Base-by-base conservation (phyloP, 2,113 vertebrate species). In the Girardinichthys multiradiatus region DNA sequence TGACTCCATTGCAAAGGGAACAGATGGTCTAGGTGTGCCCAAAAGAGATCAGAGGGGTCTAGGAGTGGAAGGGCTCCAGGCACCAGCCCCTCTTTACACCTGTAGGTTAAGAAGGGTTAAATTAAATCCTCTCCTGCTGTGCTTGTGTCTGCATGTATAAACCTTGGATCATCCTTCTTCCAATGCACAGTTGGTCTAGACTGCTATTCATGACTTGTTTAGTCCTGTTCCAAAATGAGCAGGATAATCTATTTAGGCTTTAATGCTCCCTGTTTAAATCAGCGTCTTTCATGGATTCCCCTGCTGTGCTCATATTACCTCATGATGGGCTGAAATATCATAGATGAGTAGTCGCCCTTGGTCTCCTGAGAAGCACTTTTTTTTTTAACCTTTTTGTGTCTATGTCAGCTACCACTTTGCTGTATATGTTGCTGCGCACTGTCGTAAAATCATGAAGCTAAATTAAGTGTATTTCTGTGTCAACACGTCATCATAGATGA, bases 101-200 rank as follows among this genome's bases (percentile, higher is more conserved):
- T 87, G 28, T 73, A 61, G 87, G 90, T 90, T 88, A 90, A 88
- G 76, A 87, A 80, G 86, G 90, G 90, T 90, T 88, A 89, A 88
- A 85, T 68, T 71, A 86, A 87, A 90, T 88, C 84, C 59, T 60
- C 76, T 68, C 76, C 74, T 30, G 26, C 72, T 85, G 69, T 73
- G 79, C 72, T 33, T 70, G 54, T 57, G 15, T 68, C 8, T 72
- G 71, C 33, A 30, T 19, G 26, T 39, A 37, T 13, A 72, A 61
- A 66, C 19, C n/a, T 67, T 27, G 48, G 79, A 77, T 86, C 64
- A 75, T 77, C 78, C 63, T 66, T 67, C 30, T 67, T 60, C n/a
- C 60, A 61, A 45, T 80, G 51, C 69, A 72, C 79, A 81, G 77
- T 73, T 37, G 77, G 85, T 83, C 74, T 79, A 86, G 80, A 88